Percentiles rank a stretch among this genome's conserved stretches.
phyloP scores from a whole-genome alignment of 2,888 invertebrate species.

The Phrixothrix hirtus region DNA sequence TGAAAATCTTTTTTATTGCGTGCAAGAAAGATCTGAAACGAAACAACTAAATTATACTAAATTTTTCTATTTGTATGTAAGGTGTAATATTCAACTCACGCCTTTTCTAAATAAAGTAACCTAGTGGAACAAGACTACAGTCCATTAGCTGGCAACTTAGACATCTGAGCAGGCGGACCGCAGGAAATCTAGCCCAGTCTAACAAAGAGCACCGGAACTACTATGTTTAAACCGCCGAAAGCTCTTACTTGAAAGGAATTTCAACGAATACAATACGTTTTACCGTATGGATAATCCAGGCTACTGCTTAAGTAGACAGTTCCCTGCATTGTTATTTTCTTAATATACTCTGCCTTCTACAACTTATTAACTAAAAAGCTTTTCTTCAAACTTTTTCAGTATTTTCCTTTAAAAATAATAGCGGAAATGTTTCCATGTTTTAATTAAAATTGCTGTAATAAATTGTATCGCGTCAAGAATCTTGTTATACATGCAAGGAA shows the following conservation, averaged over 20 bases:
- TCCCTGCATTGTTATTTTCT: slow-evolving; percentile 7
- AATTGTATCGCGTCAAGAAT: no score
- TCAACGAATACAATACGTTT: slow-evolving; percentile 22
- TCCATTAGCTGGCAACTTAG: slow-evolving; percentile 41
- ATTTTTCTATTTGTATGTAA: background rate
- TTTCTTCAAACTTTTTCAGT: no score
- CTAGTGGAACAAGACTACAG: slow-evolving; percentile 40
- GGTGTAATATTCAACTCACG: slow-evolving; percentile 33
- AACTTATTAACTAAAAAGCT: background rate
- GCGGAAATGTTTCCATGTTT: no score
- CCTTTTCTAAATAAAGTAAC: slow-evolving; percentile 41
- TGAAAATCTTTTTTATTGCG: no score
- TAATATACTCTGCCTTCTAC: background rate
- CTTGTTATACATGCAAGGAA: no score
- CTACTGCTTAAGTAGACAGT: slow-evolving; percentile 5
- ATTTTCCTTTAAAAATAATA: no score
- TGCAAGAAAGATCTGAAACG: no score
- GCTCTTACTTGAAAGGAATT: slow-evolving; percentile 26
- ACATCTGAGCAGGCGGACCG: slow-evolving; percentile 37
- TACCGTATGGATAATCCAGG: slow-evolving; percentile 5
- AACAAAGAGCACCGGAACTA: slow-evolving; percentile 32
- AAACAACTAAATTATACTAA: background rate
- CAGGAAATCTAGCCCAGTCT: slow-evolving; percentile 29
- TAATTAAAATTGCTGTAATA: no score
- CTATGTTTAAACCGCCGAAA: slow-evolving; percentile 31